Conservation (phyloP, 2,888 invertebrate species). For the Mythimna pallens region DNA sequence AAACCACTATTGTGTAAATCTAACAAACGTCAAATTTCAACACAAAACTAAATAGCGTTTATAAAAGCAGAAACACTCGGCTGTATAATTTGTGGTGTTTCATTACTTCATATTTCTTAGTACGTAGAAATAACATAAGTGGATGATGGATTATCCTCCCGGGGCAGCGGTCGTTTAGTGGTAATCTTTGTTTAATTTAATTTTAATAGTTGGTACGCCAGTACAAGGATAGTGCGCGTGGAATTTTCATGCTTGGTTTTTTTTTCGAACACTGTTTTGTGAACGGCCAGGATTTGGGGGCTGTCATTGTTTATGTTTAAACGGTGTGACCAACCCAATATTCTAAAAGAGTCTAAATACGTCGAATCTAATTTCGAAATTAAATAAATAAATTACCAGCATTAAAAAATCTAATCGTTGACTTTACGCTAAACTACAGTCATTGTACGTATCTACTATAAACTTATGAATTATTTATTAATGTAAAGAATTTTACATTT, state of each 20-base stretch:
- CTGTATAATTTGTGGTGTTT: constrained; percentile 77
- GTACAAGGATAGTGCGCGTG: constrained; percentile 71
- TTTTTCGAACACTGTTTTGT: constrained; percentile 27
- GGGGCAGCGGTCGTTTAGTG: constrained; percentile 74
- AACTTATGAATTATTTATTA: constrained; percentile 62
- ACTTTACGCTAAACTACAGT: constrained; percentile 20
- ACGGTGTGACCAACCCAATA: constrained; percentile 1
- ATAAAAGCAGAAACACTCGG: constrained; percentile 64
- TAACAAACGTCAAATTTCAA: constrained; percentile 67
- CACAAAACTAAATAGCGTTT: constrained; percentile 69
- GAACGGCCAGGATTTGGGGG: constrained; percentile 3
- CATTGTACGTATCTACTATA: constrained; percentile 49
- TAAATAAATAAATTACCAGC: background rate
- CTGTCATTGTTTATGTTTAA: background rate
- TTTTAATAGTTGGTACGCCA: constrained; percentile 80
- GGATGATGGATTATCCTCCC: constrained; percentile 78
- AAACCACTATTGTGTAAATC: constrained; percentile 56
- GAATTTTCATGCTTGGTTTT: constrained; percentile 49
- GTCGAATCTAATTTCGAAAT: background rate
- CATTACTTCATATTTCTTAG: constrained; percentile 83
- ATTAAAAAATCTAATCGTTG: constrained; percentile 15
- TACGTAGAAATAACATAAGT: constrained; percentile 71
- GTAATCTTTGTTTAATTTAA: constrained; percentile 86
- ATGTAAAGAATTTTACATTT: constrained; percentile 47
- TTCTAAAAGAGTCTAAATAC: background rate